Conservation (phyloP, 2,888 invertebrate species). For the Lacanobia wlatinum region DNA sequence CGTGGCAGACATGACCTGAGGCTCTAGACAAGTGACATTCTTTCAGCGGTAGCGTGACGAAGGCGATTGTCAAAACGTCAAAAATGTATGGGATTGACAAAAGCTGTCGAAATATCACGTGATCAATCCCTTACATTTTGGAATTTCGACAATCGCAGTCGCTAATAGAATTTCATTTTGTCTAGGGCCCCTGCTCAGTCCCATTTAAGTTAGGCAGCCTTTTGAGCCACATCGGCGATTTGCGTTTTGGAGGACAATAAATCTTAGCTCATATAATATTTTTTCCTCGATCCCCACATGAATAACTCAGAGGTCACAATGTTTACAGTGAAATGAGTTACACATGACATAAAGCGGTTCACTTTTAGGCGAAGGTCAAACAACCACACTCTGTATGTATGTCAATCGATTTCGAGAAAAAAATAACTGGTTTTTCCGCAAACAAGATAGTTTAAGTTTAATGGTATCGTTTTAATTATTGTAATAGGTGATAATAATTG, state of each 20-base stretch:
- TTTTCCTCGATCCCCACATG: conserved; percentile 27
- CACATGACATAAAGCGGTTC: conserved; percentile 36
- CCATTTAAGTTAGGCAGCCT: no score
- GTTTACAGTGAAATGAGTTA: conserved; percentile 36
- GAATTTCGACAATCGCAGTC: no score
- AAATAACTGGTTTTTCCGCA: conserved; percentile 64
- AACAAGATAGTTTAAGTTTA: conserved; percentile 21
- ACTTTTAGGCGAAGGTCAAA: conserved; percentile 60
- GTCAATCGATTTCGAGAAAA: conserved; percentile 74
- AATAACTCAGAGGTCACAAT: conserved; percentile 46
- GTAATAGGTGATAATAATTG: neutral
- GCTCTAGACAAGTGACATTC: no score
- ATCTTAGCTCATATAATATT: neutral
- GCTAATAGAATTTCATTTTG: no score
- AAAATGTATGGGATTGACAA: no score
- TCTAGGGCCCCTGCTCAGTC: no score
- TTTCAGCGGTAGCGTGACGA: no score
- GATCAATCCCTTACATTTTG: no score
- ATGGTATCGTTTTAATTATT: conserved; percentile 1
- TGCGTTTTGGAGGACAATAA: neutral
- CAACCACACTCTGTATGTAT: conserved; percentile 59
- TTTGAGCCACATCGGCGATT: no score
- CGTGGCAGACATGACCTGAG: no score
- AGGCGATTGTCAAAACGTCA: no score
- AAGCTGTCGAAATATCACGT: no score